Evolutionary conservation across 2,888 invertebrate genomes (phyloP).

Genomic region (Orthonevra nobilis): DNA sequence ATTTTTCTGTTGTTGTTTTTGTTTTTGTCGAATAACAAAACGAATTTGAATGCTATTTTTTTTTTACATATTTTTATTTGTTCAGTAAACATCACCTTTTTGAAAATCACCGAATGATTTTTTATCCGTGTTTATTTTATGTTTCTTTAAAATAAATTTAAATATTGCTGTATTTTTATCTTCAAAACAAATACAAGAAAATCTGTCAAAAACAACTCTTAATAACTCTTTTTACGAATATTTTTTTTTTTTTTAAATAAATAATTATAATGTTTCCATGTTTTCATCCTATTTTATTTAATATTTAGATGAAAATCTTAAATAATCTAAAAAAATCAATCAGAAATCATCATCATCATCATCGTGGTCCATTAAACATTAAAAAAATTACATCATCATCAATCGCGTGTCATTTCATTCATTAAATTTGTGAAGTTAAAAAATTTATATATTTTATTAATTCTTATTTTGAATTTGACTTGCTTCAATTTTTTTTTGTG

Average conservation of each 20-base stretch:
- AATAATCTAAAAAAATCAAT: conserved; percentile 73
- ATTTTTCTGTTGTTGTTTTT: not conserved
- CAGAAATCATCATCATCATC: conserved; percentile 61
- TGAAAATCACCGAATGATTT: conserved; percentile 32
- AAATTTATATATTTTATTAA: not conserved
- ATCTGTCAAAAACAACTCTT: no score
- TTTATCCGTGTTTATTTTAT: conserved; percentile 33
- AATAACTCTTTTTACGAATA: not conserved
- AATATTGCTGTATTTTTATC: conserved; percentile 72
- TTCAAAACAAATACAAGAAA: no score
- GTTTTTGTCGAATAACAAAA: conserved; percentile 44
- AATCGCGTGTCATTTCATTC: conserved; percentile 31
- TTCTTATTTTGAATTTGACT: conserved; percentile 12
- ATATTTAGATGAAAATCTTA: conserved; percentile 80
- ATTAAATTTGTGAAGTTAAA: not conserved
- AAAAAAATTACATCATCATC: conserved; percentile 18
- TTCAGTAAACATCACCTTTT: conserved; percentile 18
- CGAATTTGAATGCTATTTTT: conserved; percentile 52
- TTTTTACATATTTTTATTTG: conserved; percentile 33
- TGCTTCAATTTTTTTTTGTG: conserved; percentile 13
- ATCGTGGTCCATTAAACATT: conserved; percentile 32
- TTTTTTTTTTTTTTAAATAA: conserved; percentile 21
- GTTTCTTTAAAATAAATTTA: conserved; percentile 70
- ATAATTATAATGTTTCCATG: conserved; percentile 20
- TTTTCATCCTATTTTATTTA: conserved; percentile 72